Conservation (phyloP, 2,888 invertebrate genomes). For the Dimorphilus gyrociliatus region DNA sequence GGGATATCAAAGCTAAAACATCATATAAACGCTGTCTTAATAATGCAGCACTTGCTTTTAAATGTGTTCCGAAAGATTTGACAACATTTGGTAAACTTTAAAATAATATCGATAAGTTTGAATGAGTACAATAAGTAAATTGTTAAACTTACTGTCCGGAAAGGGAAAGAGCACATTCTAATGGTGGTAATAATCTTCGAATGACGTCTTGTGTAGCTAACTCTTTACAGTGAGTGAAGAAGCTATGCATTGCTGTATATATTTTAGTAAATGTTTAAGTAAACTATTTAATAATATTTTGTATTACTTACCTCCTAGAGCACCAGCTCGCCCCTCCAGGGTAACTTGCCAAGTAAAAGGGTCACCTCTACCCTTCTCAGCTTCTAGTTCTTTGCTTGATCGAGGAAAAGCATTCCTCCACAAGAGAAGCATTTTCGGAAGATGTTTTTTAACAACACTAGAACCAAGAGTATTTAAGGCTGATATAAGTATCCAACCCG, state of each 20-base stretch:
- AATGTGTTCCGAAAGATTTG: slow-evolving; percentile 41
- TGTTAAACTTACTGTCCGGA: slow-evolving; percentile 59
- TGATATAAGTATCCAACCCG: slow-evolving; percentile 91
- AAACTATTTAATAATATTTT: no score
- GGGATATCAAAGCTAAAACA: slow-evolving; percentile 58
- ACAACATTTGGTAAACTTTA: slow-evolving; percentile 31
- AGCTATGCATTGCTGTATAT: slow-evolving; percentile 72
- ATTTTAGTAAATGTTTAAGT: no score
- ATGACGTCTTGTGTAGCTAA: slow-evolving; percentile 80
- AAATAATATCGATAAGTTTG: no score
- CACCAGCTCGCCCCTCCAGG: slow-evolving; percentile 85
- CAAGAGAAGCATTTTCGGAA: slow-evolving; percentile 78
- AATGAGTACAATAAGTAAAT: not conserved
- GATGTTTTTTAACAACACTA: slow-evolving; percentile 72
- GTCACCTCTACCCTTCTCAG: slow-evolving; percentile 80
- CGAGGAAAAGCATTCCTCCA: slow-evolving; percentile 97
- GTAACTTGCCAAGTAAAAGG: slow-evolving; percentile 95
- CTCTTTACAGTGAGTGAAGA: slow-evolving; percentile 69
- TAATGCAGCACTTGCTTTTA: slow-evolving; percentile 85
- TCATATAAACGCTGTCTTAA: slow-evolving; percentile 80
- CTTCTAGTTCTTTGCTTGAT: slow-evolving; percentile 85
- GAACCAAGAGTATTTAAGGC: slow-evolving; percentile 88
- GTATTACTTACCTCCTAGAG: slow-evolving; percentile 50
- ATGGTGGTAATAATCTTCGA: slow-evolving; percentile 66
- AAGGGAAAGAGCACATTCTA: slow-evolving; percentile 88